Conservation (phyloP, 2,888 invertebrate genomes). For the Aproaerema taeniolella region DNA sequence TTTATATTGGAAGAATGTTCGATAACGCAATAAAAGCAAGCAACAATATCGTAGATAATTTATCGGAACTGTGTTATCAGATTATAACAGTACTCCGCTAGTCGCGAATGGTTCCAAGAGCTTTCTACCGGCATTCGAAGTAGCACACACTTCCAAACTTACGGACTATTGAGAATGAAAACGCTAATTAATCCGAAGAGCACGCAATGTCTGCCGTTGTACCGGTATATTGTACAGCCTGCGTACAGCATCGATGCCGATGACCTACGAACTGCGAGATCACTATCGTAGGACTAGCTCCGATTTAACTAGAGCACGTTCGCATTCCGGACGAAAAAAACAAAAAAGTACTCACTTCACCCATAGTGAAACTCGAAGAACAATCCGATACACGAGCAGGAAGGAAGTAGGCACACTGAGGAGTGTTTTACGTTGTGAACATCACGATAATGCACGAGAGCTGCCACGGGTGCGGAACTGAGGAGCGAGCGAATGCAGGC, state of each 20-base stretch:
- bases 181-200: constrained; percentile 41
- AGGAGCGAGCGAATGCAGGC: constrained; percentile 28
- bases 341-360: constrained; percentile 60
- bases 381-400: constrained; percentile 37
- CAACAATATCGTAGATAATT: constrained; percentile 55
- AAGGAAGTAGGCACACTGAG: constrained; percentile 36
- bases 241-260: constrained; percentile 34
- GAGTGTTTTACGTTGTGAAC: constrained; percentile 58
- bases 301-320: constrained; percentile 48
- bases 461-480: constrained; percentile 41
- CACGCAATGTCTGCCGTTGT: constrained; percentile 20
- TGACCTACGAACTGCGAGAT: constrained; percentile 63
- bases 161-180: constrained; percentile 34
- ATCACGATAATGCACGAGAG: constrained; percentile 48
- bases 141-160: constrained; percentile 46
- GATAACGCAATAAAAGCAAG: constrained; percentile 37
- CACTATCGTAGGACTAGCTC: constrained; percentile 43
- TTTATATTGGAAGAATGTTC: constrained; percentile 46
- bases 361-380: constrained; percentile 49
- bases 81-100: constrained; percentile 45
- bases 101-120: constrained; percentile 40
- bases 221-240: constrained; percentile 1
- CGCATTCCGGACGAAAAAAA: constrained; percentile 38
- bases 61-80: constrained; percentile 53
- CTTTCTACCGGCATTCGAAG: constrained; percentile 46